A percentile compares a stretch with the other conserved stretches of the same genome.
Conservation (phyloP, 2,113 vertebrate species). For the Chauna torquata region DNA sequence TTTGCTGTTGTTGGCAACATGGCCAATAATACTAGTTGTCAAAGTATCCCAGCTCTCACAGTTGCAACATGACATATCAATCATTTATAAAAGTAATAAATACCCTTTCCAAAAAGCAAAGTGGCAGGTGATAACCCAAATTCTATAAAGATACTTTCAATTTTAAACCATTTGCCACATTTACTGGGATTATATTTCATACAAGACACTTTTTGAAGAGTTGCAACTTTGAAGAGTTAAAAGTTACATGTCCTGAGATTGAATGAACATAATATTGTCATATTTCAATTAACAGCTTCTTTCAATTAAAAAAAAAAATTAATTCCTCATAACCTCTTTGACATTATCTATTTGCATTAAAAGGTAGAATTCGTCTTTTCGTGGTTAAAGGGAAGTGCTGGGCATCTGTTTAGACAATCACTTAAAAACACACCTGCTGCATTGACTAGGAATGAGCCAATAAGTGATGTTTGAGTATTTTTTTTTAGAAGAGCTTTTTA, state of each 20-base stretch:
- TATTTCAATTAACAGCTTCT: background rate
- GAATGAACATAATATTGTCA: background rate
- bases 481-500: background rate
- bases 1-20: background rate
- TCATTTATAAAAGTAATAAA: background rate
- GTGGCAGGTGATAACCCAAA: background rate
- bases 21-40: accelerated
- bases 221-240: background rate
- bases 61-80: accelerated
- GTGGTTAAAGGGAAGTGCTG: background rate
- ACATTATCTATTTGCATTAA: background rate
- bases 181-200: background rate
- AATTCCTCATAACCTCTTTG: background rate
- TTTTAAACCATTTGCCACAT: background rate
- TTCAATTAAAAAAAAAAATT: background rate
- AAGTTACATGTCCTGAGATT: background rate
- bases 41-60: background rate
- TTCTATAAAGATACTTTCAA: background rate
- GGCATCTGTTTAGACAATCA: background rate
- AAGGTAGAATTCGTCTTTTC: background rate
- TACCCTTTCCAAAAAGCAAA: background rate
- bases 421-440: background rate
- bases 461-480: background rate
- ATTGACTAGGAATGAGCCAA: background rate
- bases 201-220: background rate